These are phyloP conservation scores for Sminthopsis crassicaudata DNA, from an alignment of 2,113 vertebrate genomes.

Conservation along the genomic window DNA sequence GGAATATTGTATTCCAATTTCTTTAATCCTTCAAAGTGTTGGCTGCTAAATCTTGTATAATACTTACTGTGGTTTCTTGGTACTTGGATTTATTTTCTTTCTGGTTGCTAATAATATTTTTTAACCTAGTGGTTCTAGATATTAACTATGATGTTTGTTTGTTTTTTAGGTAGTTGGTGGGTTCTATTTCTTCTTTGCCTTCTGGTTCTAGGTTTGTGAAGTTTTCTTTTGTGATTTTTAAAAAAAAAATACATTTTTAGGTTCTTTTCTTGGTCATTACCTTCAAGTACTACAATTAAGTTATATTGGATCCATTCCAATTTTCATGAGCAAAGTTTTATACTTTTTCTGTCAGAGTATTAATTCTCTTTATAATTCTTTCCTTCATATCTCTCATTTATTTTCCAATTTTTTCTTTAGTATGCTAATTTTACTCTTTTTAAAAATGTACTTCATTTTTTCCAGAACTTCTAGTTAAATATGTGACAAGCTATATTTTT, in stretches of 20 bases:
- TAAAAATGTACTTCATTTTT: too few relatives aligned
- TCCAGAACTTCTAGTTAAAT: too few relatives aligned
- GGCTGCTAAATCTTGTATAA: not conserved
- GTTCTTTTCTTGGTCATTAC: not conserved
- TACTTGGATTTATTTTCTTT: not conserved
- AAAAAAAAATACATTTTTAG: not conserved
- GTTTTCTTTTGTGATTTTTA: not conserved
- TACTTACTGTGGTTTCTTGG: not conserved
- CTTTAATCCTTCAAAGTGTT: not conserved
- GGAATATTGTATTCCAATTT: not conserved
- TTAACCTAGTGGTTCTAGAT: not conserved
- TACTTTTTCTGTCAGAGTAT: too few relatives aligned
- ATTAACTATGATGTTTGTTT: not conserved
- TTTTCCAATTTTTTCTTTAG: too few relatives aligned
- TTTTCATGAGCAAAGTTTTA: not conserved
- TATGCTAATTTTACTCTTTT: too few relatives aligned
- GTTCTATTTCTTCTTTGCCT: not conserved
- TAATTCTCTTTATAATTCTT: too few relatives aligned
- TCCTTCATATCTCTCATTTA: too few relatives aligned
- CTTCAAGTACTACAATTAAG: not conserved
- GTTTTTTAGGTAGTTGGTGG: not conserved
- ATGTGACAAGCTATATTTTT: too few relatives aligned
- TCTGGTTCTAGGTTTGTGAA: not conserved
- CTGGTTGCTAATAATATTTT: not conserved
- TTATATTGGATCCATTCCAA: not conserved